Evolutionary conservation across 2,797 vertebrate species (phyloP).

Genomic region (Schizopygopsis pylzovi): DNA sequence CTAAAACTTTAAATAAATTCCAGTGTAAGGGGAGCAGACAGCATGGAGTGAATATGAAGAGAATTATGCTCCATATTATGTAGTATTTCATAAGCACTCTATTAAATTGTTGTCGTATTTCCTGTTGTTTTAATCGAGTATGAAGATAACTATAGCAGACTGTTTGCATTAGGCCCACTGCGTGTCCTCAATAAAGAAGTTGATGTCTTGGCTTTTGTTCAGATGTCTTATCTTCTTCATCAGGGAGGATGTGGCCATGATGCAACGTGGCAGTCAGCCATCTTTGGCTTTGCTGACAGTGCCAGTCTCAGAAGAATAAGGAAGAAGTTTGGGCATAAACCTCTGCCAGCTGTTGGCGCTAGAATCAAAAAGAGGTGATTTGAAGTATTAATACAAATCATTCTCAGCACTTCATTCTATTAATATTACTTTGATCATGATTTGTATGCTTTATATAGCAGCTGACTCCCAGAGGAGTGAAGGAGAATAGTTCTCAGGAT

Average conservation of each 20-base stretch:
- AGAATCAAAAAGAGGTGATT: conserved; percentile 84
- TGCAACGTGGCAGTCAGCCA: conserved; percentile 87
- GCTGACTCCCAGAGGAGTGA: conserved; percentile 15
- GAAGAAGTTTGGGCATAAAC: conserved; percentile 78
- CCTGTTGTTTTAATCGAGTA: background rate
- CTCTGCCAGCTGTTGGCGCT: conserved; percentile 80
- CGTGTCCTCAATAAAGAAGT: background rate
- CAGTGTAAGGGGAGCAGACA: background rate
- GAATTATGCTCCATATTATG: background rate
- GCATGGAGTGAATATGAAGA: background rate
- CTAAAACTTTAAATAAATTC: background rate
- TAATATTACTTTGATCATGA: conserved; percentile 12
- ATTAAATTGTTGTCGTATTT: background rate
- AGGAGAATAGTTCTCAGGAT: conserved; percentile 17
- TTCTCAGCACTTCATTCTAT: background rate
- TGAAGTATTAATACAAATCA: background rate
- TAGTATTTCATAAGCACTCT: background rate
- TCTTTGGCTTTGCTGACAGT: conserved; percentile 81
- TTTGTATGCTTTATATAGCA: conserved; percentile 20
- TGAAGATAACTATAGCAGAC: background rate
- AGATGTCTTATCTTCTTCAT: conserved; percentile 30
- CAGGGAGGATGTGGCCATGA: conserved; percentile 82
- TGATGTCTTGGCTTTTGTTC: conserved; percentile 7
- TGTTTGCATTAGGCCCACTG: conserved; percentile 11
- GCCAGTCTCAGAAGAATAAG: conserved; percentile 76